Evolutionary conservation across 2,797 vertebrate genomes (phyloP).

Genomic region (Esox lucius): DNA sequence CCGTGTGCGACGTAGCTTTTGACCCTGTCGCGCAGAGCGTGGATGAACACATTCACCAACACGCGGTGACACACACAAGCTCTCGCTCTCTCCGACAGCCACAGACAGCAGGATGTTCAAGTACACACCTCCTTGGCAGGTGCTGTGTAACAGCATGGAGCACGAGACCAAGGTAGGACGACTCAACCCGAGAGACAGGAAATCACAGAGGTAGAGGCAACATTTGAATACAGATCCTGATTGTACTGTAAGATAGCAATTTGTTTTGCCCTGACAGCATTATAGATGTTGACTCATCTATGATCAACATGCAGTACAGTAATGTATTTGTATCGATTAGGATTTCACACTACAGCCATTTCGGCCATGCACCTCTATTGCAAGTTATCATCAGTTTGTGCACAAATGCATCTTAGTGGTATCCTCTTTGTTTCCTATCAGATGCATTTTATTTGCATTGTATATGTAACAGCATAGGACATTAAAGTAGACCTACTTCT

Average conservation of each 20-base stretch:
- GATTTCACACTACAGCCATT: background rate
- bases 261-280: background rate
- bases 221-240: background rate
- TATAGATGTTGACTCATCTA: background rate
- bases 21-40: background rate
- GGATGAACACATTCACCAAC: slow-evolving; percentile 2
- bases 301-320: background rate
- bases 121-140: slow-evolving; percentile 60
- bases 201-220: background rate
- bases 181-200: background rate
- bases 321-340: background rate
- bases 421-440: background rate
- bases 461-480: background rate
- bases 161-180: slow-evolving; percentile 55
- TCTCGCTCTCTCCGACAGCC: slow-evolving; percentile 14
- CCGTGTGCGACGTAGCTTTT: slow-evolving; percentile 1
- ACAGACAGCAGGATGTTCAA: slow-evolving; percentile 51
- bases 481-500: background rate
- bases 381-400: background rate
- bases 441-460: background rate
- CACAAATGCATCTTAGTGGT: background rate
- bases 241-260: background rate
- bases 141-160: slow-evolving; percentile 63
- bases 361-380: background rate
- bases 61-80: background rate